These are phyloP conservation scores for Acrobasis suavella DNA, from an alignment of 2,888 invertebrate species.

Conservation along the genomic window DNA sequence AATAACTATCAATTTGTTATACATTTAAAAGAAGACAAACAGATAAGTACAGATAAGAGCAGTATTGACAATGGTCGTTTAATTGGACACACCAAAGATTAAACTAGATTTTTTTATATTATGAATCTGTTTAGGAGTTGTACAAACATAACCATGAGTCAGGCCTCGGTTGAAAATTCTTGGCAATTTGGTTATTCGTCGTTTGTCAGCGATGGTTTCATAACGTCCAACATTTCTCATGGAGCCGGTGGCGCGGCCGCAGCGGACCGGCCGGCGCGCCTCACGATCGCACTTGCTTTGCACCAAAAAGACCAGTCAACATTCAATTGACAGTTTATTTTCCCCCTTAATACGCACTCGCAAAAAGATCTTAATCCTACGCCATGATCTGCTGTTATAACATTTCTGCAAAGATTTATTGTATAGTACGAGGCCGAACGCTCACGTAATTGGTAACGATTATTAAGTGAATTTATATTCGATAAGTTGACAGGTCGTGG, in stretches of 20 bases:
- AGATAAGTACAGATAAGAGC: no score
- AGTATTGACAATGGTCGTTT: no score
- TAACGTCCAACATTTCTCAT: slow-evolving; percentile 61
- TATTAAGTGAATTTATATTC: slow-evolving; percentile 75
- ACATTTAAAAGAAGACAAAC: no score
- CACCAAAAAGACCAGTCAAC: slow-evolving; percentile 56
- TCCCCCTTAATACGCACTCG: slow-evolving; percentile 57
- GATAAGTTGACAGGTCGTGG: slow-evolving; percentile 69
- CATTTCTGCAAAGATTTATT: slow-evolving; percentile 58
- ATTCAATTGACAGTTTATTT: slow-evolving; percentile 58
- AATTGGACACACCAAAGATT: no score
- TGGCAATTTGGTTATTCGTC: slow-evolving; percentile 34
- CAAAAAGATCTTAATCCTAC: slow-evolving; percentile 70
- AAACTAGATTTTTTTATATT: no score
- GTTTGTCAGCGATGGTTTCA: slow-evolving; percentile 64
- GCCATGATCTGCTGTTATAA: slow-evolving; percentile 48
- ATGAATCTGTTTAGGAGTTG: no score
- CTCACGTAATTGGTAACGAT: slow-evolving; percentile 75
- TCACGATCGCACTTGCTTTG: slow-evolving; percentile 43
- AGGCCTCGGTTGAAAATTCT: background rate
- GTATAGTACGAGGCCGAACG: slow-evolving; percentile 64
- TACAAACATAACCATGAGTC: background rate
- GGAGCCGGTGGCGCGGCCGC: slow-evolving; percentile 45
- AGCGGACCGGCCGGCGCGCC: slow-evolving; percentile 53
- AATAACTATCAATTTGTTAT: no score